Evolutionary conservation across 2,113 vertebrate genomes (phyloP), one percentile per base, ranked within the genome.

Genomic region (Melanotaenia duboulayi): DNA sequence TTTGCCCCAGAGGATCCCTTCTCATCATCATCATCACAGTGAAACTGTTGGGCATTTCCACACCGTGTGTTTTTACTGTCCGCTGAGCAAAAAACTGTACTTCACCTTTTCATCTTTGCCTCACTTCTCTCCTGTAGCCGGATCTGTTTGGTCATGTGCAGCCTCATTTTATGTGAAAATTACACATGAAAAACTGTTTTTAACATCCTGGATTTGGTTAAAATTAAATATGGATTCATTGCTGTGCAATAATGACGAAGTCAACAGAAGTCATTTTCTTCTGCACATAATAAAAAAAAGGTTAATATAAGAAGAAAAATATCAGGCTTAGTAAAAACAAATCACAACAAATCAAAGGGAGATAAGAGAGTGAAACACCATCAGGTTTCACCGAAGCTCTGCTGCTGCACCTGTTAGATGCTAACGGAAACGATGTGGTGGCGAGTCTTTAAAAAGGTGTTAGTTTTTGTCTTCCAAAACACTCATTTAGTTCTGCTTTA

Each of bases 381-480:
- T 48, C 0, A 20, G 35, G 39, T 54, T 52, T 77, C 37, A 35
- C 7, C 17, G 46, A 9, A 20, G 44, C 16, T 42, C 42, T 46
- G 7, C 37, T 11, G 55, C n/a, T 69, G 76, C 82, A 89, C 64
- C 65, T 89, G 82, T 57, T 24, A 3, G 54, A 64, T 35, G 54
- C 13, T 1, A 51, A 42, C 9, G 69, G 80, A 85, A 87, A 74
- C 20, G 3, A n/a, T 71, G 60, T 0, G 39, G 56, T n/a, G 39
- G 54, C 23, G 19, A 50, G 20, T 68, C 17, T n/a, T 65, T 65
- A 37, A 49, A 28, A 77, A 84, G 67, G 74, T 85, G 83, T 82
- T 76, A 82, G 35, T 85, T 87, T 28, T 64, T 65, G 79, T 59
- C 82, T 81, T 57, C 4, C 14, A 11, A 14, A 32, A 2, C 1